Base-by-base conservation (phyloP, 2,797 vertebrate genomes). In the Oceanodroma leucorhoa region DNA sequence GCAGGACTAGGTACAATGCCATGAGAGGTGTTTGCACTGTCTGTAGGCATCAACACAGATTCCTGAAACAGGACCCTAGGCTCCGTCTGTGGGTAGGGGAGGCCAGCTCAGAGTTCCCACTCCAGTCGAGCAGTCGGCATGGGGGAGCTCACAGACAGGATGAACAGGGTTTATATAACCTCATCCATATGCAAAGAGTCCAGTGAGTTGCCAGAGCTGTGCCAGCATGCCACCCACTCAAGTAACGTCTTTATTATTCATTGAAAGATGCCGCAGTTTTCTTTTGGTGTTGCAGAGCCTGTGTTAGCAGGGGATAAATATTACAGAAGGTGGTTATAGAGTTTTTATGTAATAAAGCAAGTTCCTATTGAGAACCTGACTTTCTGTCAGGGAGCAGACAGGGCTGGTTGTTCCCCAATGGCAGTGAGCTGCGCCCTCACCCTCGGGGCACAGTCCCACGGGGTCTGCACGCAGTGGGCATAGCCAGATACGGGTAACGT, bases 181-280 rank as follows among this genome's bases (percentile, higher is more conserved):
- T 96, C 94, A 96, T 95, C 75, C 89, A 94, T 95, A 95, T 93
- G 90, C 93, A 94, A 94, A 83, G n/a, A 80, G 92, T 95, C 95
- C 96, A 71, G 90, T 87, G 90, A 93, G 76, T 77, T 93, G 78
- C 93, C 93, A 95, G 80, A 88, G 88, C 87, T 90, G 48, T 93
- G 77, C 90, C 94, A 93, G 92, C 64, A 73, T 46, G 60, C 92
- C 83, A 93, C 95, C 90, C 92, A 95, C 93, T 91, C 78, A 36
- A 82, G 75, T 83, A 89, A 93, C 8, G 0, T 95, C 90, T 97
- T 96, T 84, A 95, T 93, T 94, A 92, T 94, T 96, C 95, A 84
- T 58, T 95, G 86, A 95, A 94, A 95, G 78, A 83, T 92, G 89
- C 71, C 3, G 53, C 60, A 41, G 60, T 92, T 94, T 90, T 89